Base-by-base conservation (phyloP, 2,113 vertebrate genomes). In the Xyliphius kryptos region DNA sequence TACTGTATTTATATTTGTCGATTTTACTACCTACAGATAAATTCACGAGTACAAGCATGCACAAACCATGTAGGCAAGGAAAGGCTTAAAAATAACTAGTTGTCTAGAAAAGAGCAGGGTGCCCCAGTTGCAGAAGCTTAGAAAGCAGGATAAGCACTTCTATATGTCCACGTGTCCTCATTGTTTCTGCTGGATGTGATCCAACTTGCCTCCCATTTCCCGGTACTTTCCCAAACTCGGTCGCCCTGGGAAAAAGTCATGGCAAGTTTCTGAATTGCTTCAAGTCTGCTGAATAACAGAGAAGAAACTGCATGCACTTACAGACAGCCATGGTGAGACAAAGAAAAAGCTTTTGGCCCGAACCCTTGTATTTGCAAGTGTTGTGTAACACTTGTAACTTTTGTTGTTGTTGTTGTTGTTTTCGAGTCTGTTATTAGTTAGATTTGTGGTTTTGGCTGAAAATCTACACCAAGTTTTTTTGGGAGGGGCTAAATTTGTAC, bases 201-300 rank as follows among this genome's bases (percentile, higher is more conserved):
- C 56, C 44, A 48, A 43, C 19, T 59, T n/a, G 57, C 55, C 64
- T 67, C 54, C 70, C 56, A 32, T 64, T 61, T 65, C 55, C 66
- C 51, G 56, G 66, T 65, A 68, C 70, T 73, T 73, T 73, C 70
- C 66, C 55, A 49, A 58, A 36, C 46, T 66, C 19, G n/a, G n/a
- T n/a, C n/a, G n/a, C n/a, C n/a, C n/a, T n/a, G n/a, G n/a, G n/a
- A n/a, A n/a, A n/a, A 11, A 38, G 17, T 53, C 60, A 68, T 50
- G 37, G 11, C 52, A 22, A 17, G 21, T 50, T 60, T 26, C 3
- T 60, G 49, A 37, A 21, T 63, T n/a, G n/a, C n/a, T n/a, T n/a
- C n/a, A n/a, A n/a, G n/a, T 54, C 37, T 56, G 47, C 40, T 46
- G 16, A 13, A 70, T 55, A 21, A n/a, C 38, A 13, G 19, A 64